Conservation (phyloP, 2,113 vertebrate species). For the Aix galericulata region DNA sequence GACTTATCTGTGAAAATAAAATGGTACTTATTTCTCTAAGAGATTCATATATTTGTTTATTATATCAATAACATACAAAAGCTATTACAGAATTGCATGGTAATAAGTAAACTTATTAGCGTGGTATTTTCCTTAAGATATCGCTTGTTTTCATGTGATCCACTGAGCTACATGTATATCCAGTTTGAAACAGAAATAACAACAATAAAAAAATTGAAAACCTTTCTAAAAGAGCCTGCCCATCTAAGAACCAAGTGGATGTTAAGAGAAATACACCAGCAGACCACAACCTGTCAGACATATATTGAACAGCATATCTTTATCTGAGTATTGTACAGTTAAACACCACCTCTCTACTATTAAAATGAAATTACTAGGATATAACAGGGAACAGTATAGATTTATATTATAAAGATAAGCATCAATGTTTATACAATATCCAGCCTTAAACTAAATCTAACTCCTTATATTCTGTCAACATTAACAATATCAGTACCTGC, state of each 20-base stretch:
- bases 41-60: not conserved
- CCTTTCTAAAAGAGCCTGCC: not conserved
- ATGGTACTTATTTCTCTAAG: too few relatives aligned
- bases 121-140: not conserved
- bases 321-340: not conserved
- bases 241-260: not conserved
- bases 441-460: not conserved
- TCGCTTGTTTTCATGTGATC: not conserved
- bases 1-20: not conserved
- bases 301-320: not conserved
- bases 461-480: too few relatives aligned
- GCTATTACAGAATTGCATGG: too few relatives aligned
- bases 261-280: not conserved
- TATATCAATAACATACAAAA: not conserved
- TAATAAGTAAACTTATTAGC: not conserved
- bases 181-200: not conserved
- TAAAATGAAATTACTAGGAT: not conserved
- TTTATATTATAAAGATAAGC: not conserved
- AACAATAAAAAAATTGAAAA: not conserved
- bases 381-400: not conserved
- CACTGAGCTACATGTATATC: not conserved
- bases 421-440: not conserved
- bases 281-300: not conserved
- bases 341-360: not conserved
- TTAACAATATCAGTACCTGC: accelerated